Percentiles rank a stretch among this genome's conserved stretches.
Conservation (phyloP, 2,113 vertebrate species). For the Daubentonia madagascariensis region DNA sequence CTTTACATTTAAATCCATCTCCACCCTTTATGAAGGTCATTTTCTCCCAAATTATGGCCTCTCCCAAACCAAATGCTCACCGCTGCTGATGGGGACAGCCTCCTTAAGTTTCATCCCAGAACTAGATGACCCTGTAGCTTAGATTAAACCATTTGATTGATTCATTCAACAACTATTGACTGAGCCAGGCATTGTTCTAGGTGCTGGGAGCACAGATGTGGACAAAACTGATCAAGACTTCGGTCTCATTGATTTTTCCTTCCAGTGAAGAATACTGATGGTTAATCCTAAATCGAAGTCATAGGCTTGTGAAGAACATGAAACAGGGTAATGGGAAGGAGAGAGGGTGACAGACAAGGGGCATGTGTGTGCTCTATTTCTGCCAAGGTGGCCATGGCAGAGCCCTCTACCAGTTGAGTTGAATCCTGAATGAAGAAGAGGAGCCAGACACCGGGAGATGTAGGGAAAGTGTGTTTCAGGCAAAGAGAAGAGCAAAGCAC, state of each 20-base stretch:
- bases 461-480: rapidly evolving
- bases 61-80: neutral
- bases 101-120: neutral
- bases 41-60: too few relatives aligned
- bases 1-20: neutral
- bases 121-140: neutral
- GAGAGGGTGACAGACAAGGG: too few relatives aligned
- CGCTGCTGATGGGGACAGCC: rapidly evolving
- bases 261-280: too few relatives aligned
- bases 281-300: rapidly evolving
- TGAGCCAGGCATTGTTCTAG: neutral
- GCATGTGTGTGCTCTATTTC: too few relatives aligned
- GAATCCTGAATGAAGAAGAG: neutral
- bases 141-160: neutral
- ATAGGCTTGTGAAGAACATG: rapidly evolving
- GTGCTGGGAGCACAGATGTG: neutral
- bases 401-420: rapidly evolving
- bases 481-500: neutral
- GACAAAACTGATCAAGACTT: neutral
- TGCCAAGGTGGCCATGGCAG: rapidly evolving
- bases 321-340: rapidly evolving
- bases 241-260: neutral
- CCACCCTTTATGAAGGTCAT: neutral
- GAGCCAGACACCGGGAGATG: rapidly evolving
- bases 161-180: too few relatives aligned